A percentile compares a stretch with the other conserved stretches of the same genome.
phyloP scores from a whole-genome alignment of 2,797 vertebrate species.

The Nothura maculosa region DNA sequence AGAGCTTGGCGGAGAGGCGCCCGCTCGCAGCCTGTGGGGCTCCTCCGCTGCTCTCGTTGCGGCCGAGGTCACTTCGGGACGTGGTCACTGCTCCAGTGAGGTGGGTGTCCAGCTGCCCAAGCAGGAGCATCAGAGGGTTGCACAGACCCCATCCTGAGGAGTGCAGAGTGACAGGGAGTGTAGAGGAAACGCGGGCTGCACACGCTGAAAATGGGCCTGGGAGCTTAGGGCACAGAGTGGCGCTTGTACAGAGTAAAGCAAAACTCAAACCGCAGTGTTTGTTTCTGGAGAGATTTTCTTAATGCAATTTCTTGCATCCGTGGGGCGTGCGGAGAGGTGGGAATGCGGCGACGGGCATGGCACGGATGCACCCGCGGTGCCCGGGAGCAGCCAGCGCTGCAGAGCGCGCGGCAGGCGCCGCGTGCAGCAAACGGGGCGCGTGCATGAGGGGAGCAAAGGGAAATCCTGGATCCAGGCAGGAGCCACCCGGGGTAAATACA shows the following conservation, averaged over 20 bases:
- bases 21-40: no score
- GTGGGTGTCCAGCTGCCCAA: no score
- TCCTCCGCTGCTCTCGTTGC: no score
- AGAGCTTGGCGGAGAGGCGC: neutral
- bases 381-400: no score
- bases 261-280: neutral
- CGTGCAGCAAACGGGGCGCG: no score
- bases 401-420: no score
- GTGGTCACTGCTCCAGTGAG: no score
- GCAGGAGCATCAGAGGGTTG: neutral
- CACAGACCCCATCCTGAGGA: fast-evolving
- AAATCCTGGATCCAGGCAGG: neutral
- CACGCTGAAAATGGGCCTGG: neutral
- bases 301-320: fast-evolving
- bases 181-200: neutral
- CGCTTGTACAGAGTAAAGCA: neutral
- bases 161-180: neutral
- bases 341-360: fast-evolving
- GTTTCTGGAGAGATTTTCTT: neutral
- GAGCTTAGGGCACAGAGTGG: neutral
- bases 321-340: neutral
- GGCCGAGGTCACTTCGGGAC: no score
- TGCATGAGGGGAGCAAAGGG: neutral
- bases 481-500: neutral
- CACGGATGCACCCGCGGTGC: no score